Evolutionary conservation across 1,140 invertebrate genomes (phyloP), one percentile per base, ranked within the genome.

Genomic region (Zaprionus gabonicus): DNA sequence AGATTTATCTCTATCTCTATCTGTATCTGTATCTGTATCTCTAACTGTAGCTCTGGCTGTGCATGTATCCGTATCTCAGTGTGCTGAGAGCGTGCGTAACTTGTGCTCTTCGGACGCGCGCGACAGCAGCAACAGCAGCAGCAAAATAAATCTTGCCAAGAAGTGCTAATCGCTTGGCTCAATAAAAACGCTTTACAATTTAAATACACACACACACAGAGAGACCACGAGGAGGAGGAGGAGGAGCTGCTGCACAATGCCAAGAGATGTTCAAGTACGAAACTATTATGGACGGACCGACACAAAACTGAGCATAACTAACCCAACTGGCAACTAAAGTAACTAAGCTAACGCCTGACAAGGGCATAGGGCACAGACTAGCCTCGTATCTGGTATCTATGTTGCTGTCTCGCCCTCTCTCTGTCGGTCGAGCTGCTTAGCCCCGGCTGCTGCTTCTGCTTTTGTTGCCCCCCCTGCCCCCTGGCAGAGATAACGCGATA

Each of bases 131-230:
- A 60, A 53, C 44, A 9, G n/a, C n/a, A 17, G 44, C 44, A 20
- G 17, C n/a, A 9, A 51, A 23, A 51, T 51, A 75, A 74, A 88
- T 86, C 84, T 87, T 84, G 73, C 78, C 65, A 68, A 76, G 75
- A 88, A 88, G 85, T 88, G 85, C 74, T 88, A 88, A 87, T 88
- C 81, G 64, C 71, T 81, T 81, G 64, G 78, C 78, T 67, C 84
- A 87, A 87, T 87, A 87, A 87, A 88, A 81, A 74, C 55, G 67
- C 68, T 78, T 80, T 60, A 88, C 76, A 79, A 79, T 84, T 84
- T 59, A 75, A 79, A 81, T 73, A 65, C 56, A 55, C 44, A 70
- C 36, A 70, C 27, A 81, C 69, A 65, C 58, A 55, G 36, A 70
- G 28, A 70, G n/a, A 53, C 25, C 55, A 7, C 63, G 17, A 41